Evolutionary conservation across 2,113 vertebrate genomes (phyloP), one percentile per base, ranked within the genome.

Genomic region (Aepyceros melampus): DNA sequence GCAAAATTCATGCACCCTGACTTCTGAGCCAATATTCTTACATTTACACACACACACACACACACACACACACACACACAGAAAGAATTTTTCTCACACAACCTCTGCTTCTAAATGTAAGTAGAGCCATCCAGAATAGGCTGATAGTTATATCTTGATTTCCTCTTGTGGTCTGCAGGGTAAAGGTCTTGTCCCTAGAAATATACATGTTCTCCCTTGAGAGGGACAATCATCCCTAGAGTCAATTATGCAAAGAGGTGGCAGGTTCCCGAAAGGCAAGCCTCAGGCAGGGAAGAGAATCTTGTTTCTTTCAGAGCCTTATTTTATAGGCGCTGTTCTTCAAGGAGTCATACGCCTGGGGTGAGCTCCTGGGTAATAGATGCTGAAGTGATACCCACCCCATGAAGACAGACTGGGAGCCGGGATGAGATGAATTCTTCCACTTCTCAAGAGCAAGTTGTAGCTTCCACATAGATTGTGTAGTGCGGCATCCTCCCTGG

Each of bases 171-270:
- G 53, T 93, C 86, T 93, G 27, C 21, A 94, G 40, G 67, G 81
- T 89, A 67, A 93, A 97, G 85, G 88, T 96, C 85, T 96, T 92
- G 33, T 95, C 62, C 87, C 47, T 83, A 15, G 60, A 97, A 93
- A 33, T 58, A 49, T 74, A 25, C 17, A 3, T 5, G 7, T 21
- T 90, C 49, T 96, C 91, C 91, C 93, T 71, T 79, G 91, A 91
- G 97, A 98, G 89, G 67, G 47, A 67, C 76, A 93, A 93, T 96
- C 89, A 91, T 96, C 92, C 97, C 96, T 76, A 58, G 67, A 97
- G 95, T 94, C 95, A 98, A 56, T 97, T 96, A 96, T 94, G 81
- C 89, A 93, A 93, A 98, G 88, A 97, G 76, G 47, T 83, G 60
- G 95, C 91, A 92, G 45, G 6, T 84, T 94, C 86, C 97, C 5